Evolutionary conservation across 1,140 invertebrate genomes (phyloP).

Genomic region (Eriocheir sinensis): DNA sequence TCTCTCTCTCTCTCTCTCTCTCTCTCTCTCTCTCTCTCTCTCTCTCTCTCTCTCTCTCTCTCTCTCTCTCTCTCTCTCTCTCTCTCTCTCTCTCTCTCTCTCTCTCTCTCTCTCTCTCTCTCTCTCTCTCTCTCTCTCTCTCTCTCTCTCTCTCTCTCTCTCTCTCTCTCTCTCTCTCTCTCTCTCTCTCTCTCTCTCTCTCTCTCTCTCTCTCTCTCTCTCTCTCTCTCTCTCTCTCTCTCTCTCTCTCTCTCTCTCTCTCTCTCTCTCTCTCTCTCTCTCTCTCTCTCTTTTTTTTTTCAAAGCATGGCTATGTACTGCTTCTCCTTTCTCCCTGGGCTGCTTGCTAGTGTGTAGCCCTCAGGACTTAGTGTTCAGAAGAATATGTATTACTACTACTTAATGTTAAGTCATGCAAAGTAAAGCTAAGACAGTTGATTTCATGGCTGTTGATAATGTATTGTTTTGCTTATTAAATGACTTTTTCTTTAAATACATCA

Average conservation of each 20-base stretch:
- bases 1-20: neutral
- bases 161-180: neutral
- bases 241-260: neutral
- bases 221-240: neutral
- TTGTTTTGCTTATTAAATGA: neutral
- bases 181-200: conserved; percentile 16
- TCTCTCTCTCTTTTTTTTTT: neutral
- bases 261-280: neutral
- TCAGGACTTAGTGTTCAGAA: neutral
- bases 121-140: neutral
- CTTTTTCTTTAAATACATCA: neutral
- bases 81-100: neutral
- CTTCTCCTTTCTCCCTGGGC: too few species aligned
- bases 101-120: neutral
- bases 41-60: too few species aligned
- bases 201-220: conserved; percentile 22
- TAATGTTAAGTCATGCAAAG: neutral
- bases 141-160: neutral
- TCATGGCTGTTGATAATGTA: neutral
- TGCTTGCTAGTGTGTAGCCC: neutral
- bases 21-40: neutral
- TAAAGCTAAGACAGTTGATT: neutral
- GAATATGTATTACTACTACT: neutral
- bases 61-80: too few species aligned
- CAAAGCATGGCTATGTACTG: neutral